phyloP scores from a whole-genome alignment of 2,113 vertebrate species.

The Rattus rattus region DNA sequence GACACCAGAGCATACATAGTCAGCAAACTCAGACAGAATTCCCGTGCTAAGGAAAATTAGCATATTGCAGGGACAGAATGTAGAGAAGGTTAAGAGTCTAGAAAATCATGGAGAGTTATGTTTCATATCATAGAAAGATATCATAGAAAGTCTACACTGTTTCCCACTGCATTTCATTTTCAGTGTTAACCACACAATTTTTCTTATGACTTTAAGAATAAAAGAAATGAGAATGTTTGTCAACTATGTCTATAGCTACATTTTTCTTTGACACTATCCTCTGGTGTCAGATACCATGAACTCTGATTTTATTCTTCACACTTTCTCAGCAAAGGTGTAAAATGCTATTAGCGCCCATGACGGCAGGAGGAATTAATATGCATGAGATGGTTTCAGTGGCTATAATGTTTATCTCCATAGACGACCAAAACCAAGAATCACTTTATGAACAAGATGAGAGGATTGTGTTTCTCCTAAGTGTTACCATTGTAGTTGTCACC shows the following conservation, averaged over 20 bases:
- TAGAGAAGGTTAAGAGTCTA: not conserved
- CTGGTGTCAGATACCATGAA: not conserved
- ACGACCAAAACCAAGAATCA: not conserved
- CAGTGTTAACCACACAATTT: not conserved
- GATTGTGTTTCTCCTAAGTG: not conserved
- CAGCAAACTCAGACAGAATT: not conserved
- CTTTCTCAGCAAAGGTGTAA: not conserved
- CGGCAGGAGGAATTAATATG: not conserved
- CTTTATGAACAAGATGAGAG: not conserved
- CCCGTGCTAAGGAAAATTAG: not conserved
- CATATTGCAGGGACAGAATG: not conserved
- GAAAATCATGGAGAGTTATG: not conserved
- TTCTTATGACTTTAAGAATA: constrained; percentile 30
- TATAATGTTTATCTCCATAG: not conserved
- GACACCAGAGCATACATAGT: constrained; percentile 77
- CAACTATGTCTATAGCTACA: not conserved
- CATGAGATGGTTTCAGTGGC: not conserved
- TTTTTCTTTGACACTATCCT: not conserved
- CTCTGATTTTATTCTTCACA: not conserved
- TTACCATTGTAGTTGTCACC: not conserved
- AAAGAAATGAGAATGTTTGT: constrained; percentile 5
- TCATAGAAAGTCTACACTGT: constrained; percentile 12
- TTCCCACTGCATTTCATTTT: constrained; percentile 4
- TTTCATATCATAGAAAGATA: not conserved
- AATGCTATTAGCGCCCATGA: not conserved